A percentile compares a stretch with the other conserved stretches of the same genome.
Conservation (phyloP, 64 coral and sea anemone species). For the Actinia tenebrosa region DNA sequence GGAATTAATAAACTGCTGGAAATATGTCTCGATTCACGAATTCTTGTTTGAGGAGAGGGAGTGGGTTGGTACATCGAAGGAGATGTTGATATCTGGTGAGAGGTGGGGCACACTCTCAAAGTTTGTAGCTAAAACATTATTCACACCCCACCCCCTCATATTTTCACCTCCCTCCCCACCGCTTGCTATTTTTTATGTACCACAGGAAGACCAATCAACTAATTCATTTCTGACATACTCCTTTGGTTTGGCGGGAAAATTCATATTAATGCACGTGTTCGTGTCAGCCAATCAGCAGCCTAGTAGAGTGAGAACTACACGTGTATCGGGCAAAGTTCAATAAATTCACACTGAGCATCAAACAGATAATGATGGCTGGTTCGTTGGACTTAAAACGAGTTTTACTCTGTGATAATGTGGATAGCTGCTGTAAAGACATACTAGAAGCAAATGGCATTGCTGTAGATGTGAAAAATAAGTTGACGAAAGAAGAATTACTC, state of each 20-base stretch:
- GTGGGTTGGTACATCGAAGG: no score
- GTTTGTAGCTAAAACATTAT: no score
- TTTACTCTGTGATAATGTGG: conserved; percentile 90
- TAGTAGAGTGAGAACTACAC: neutral
- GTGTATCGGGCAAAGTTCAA: neutral
- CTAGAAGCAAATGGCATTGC: conserved; percentile 70
- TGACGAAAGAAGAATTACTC: conserved; percentile 87
- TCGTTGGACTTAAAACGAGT: conserved; percentile 81
- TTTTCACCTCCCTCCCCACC: no score
- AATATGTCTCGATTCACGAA: no score
- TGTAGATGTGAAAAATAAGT: conserved; percentile 84
- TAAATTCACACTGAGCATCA: neutral
- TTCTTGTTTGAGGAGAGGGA: no score
- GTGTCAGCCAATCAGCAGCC: neutral
- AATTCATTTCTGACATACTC: no score
- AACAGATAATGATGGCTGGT: conserved; percentile 50
- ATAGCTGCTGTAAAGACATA: conserved; percentile 77
- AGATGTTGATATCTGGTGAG: no score
- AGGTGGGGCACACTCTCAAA: no score
- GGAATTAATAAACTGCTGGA: no score
- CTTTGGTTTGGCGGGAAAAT: neutral
- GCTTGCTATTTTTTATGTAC: no score
- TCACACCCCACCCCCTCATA: no score
- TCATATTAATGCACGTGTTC: neutral
- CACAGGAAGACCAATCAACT: no score